phyloP scores from a whole-genome alignment of 2,888 invertebrate genomes.

The Panzeria rudis region DNA sequence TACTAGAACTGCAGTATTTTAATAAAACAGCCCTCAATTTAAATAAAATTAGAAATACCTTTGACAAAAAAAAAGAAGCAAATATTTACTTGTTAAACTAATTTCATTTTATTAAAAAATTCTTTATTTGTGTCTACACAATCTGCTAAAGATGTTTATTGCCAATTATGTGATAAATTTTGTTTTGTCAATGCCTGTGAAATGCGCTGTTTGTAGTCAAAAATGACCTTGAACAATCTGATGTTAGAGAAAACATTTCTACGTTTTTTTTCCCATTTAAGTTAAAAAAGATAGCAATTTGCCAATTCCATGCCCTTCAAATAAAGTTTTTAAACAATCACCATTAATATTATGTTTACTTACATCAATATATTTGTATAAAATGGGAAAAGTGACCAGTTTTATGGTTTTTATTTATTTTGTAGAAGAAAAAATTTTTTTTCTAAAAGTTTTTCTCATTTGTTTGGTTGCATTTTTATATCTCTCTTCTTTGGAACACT shows the following conservation, averaged over 20 bases:
- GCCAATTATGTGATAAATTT: background rate
- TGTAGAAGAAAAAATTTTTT: too few relatives aligned
- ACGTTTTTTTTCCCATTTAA: background rate
- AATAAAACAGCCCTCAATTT: background rate
- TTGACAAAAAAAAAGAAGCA: background rate
- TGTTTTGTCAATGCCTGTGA: background rate
- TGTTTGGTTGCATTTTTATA: too few relatives aligned
- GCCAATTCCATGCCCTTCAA: background rate
- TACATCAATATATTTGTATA: background rate
- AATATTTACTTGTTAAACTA: background rate
- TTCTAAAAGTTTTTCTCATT: too few relatives aligned
- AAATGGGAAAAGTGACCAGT: too few relatives aligned
- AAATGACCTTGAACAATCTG: constrained; percentile 6
- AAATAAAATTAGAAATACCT: background rate
- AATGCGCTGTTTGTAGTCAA: background rate
- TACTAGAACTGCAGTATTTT: background rate
- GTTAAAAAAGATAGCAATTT: background rate
- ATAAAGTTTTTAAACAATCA: constrained; percentile 9
- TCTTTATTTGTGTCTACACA: background rate
- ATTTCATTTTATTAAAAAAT: constrained; percentile 3
- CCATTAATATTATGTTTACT: constrained; percentile 3
- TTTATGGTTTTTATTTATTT: too few relatives aligned
- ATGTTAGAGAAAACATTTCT: background rate
- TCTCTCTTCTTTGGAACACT: too few relatives aligned
- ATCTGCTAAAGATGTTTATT: background rate